Evolutionary conservation across 2,888 invertebrate genomes (phyloP), one percentile per base, ranked within the genome.

Genomic region (Imbricaverruca yamaguchii): DNA sequence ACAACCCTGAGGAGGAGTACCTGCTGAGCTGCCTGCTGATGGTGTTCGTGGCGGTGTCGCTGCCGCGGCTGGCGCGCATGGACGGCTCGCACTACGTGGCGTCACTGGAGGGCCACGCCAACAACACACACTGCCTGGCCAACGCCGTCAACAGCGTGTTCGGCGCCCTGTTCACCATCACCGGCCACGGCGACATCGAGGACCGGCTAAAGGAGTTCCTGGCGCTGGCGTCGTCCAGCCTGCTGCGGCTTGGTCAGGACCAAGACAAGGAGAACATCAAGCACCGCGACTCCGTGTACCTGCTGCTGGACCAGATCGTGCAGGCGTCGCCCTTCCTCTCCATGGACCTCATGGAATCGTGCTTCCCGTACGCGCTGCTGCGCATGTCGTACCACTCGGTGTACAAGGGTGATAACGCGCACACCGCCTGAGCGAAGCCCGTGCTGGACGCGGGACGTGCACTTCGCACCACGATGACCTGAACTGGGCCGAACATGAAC

Each of bases 101-200:
- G 0, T 93, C 94, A 0, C 89, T 94, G 82, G 93, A 94, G 89
- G 97, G 97, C 0, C 98, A 99, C 87, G 92, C 95, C n/a, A 99
- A 99, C 88, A 99, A 99, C 87, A 96, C 96, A 83, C 99, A 99
- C 87, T 99, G 99, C 86, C 94, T 99, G 91, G 97, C 98, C 1
- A 92, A 95, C 78, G 97, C 98, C 0, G 94, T 98, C 67, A 97
- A 97, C 86, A 94, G 95, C 85, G 94, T 98, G 83, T 98, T 98
- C 86, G 97, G 97, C 25, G 98, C 98, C 1, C 88, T 99, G 81
- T 99, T 99, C 86, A 96, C 97, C 3, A 94, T 98, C 84, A 96
- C 97, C 86, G 96, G 95, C 0, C 94, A 95, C 86, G 95, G 94
- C 56, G 99, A 99, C 87, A 96, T 98, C 84, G 97, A 97, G 86